Percentiles rank a stretch among this genome's conserved stretches.
Evolutionary conservation across 2,797 vertebrate species (phyloP).

Genomic region (Platalea minor): DNA sequence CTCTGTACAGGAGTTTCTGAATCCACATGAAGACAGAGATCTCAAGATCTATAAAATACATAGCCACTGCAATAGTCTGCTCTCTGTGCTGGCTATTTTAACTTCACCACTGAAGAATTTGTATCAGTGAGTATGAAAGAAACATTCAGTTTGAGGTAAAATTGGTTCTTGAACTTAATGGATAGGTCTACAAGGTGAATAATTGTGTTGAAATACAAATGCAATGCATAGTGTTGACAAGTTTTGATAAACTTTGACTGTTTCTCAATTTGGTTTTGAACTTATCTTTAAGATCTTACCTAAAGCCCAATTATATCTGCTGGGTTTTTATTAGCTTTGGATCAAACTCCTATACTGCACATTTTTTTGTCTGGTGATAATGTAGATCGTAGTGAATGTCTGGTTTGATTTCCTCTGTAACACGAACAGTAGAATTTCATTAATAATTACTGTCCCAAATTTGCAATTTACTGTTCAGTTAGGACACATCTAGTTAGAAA

Average conservation of each 20-base stretch:
- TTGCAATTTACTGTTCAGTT: background rate
- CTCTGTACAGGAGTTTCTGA: slow-evolving; percentile 79
- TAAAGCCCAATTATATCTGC: background rate
- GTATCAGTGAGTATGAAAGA: slow-evolving; percentile 79
- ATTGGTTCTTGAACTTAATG: background rate
- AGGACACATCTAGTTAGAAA: background rate
- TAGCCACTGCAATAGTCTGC: slow-evolving; percentile 86
- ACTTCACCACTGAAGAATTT: slow-evolving; percentile 85
- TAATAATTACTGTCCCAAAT: background rate
- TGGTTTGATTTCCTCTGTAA: background rate
- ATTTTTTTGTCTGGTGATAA: background rate
- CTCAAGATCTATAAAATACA: slow-evolving; percentile 85
- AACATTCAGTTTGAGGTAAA: background rate
- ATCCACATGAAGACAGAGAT: slow-evolving; percentile 60
- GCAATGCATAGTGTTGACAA: background rate
- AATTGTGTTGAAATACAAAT: background rate
- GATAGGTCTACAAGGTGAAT: background rate
- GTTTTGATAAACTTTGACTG: background rate
- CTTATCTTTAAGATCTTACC: background rate
- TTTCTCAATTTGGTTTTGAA: background rate
- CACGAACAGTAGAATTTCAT: background rate
- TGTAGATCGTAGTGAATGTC: background rate
- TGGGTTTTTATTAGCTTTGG: background rate
- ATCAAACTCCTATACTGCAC: background rate
- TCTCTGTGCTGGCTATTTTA: slow-evolving; percentile 81